Evolutionary conservation across 2,113 vertebrate genomes (phyloP), one percentile per base, ranked within the genome.

Genomic region (Pterocles orientalis): DNA sequence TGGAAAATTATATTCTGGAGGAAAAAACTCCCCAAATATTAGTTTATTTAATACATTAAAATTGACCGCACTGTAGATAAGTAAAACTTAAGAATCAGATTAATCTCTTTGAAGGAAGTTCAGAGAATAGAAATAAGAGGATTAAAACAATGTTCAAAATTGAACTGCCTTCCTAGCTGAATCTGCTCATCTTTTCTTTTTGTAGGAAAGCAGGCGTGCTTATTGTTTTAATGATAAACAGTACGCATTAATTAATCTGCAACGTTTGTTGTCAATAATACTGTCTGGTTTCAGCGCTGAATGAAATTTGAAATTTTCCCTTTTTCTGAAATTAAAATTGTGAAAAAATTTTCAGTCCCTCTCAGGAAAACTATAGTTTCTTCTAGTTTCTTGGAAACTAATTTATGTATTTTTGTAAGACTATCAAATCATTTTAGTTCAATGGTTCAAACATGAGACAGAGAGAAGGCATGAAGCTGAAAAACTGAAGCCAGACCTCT

Each of bases 51-150:
- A 83, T 33, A 57, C 2, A 19, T 16, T 10, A 54, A 2, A 65
- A 18, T 7, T 56, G 21, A 36, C 5, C 73, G 18, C 21, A 86
- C 23, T 48, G 4, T 8, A 65, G 8, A 4, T 34, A 70, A 51
- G 3, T 33, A 84, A 4, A 57, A 75, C 5, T 54, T 51, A 47
- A 36, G 11, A 54, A 47, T 26, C 10, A 77, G 41, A 54, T 19
- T 0, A 48, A 36, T 53, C 9, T 73, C 10, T 24, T 73, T n/a
- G 71, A 48, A 31, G 3, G 4, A 50, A 81, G 1, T 41, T n/a
- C 2, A 1, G 18, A 54, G 14, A 64, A 23, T 33, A 34, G 18
- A 14, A 14, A 24, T 41, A 48, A 28, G 18, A 45, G 4, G 7
- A 21, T 43, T 1, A 70, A 91, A 86, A 50, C 33, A 39, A 16